Evolutionary conservation across 2,113 vertebrate genomes (phyloP).

Genomic region (Acrocephalus kingi): DNA sequence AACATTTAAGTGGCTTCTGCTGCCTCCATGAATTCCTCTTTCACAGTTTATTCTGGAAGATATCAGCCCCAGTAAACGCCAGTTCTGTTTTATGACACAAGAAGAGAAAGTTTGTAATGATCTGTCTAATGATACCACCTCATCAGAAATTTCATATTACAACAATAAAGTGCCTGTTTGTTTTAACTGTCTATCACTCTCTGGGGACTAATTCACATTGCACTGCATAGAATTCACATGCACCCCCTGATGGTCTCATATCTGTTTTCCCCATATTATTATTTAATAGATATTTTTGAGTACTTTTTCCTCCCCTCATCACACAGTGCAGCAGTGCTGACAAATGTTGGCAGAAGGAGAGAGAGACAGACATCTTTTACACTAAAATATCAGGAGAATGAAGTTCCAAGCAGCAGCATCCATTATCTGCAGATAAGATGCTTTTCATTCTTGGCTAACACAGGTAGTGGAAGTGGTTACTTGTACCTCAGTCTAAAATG

Average conservation of each 20-base stretch:
- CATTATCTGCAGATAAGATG: conserved; percentile 6
- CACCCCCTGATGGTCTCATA: not conserved
- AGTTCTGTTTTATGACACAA: conserved; percentile 1
- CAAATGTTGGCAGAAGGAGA: not conserved
- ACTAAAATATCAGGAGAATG: not conserved
- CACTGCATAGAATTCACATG: not conserved
- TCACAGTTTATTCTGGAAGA: not conserved
- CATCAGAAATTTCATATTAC: conserved; percentile 19
- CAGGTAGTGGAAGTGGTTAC: conserved; percentile 15
- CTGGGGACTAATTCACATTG: not conserved
- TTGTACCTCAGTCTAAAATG: conserved; percentile 7
- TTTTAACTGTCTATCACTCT: conserved; percentile 23
- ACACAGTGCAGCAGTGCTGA: not conserved
- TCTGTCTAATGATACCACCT: conserved; percentile 48
- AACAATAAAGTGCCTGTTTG: conserved; percentile 7
- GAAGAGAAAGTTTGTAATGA: not conserved
- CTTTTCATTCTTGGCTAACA: conserved; percentile 26
- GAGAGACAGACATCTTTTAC: not conserved
- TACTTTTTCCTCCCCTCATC: not conserved
- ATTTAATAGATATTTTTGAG: not conserved
- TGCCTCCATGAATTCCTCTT: conserved; percentile 2
- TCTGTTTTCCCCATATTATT: not conserved
- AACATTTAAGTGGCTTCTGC: not conserved
- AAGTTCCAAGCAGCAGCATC: not conserved
- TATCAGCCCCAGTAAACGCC: not conserved